Evolutionary conservation across 2,888 invertebrate genomes (phyloP), one percentile per base, ranked within the genome.

Genomic region (Spodoptera littoralis): DNA sequence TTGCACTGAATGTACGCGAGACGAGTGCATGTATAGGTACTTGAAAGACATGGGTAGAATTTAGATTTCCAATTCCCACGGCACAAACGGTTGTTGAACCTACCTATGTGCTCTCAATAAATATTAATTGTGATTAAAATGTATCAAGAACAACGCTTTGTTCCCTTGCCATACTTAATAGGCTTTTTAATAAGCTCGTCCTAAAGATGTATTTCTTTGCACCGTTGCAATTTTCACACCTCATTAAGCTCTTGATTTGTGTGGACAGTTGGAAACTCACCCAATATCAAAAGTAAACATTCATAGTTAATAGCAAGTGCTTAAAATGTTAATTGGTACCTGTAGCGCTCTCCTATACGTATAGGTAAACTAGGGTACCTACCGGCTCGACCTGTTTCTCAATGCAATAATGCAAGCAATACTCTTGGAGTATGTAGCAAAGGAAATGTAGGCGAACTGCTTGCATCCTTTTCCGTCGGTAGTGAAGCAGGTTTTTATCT

Each of bases 391-490:
- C 65, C 42, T 30, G 69, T 76, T 79, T 65, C 59, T 58, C 76
- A 76, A 76, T 76, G 18, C 18, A 18, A 18, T 18, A 18, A 18
- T 18, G 18, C 18, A 18, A 69, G 73, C 65, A 52, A 46, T 13
- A 42, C 53, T 46, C 48, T 60, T 46, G 44, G 60, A 47, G 30
- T 12, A 49, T 36, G 50, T 53, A 36, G 52, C 54, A 62, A 70
- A 70, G 62, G 52, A 78, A 76, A 70, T 70, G 54, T 64, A 74
- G 59, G 63, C 61, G 27, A 76, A 68, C 65, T 46, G 43, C 58
- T 46, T 42, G 24, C 46, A 44, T 68, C 61, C 57, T 64, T 67
- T 60, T 65, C 64, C 61, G 56, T 52, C 48, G 61, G 47, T 8
- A 47, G 27, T 42, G 13, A 22, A 58, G 43, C 57, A 4, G 63